Conservation (phyloP, 2,797 vertebrate genomes). For the Scolopax rusticola region DNA sequence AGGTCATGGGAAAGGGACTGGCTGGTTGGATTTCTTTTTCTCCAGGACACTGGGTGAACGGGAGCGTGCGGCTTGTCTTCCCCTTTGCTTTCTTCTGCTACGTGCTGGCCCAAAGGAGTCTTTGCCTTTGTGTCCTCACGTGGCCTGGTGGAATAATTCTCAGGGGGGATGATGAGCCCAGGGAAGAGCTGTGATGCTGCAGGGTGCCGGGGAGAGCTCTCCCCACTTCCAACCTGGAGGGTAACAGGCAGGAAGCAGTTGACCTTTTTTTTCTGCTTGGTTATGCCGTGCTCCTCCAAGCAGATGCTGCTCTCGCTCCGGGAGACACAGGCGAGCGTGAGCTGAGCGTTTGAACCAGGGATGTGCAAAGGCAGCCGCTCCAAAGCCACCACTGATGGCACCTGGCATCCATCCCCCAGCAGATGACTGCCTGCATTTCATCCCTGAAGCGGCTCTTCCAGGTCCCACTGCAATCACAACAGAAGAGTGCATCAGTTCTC, state of each 20-base stretch:
- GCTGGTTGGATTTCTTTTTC: background rate
- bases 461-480: background rate
- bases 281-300: background rate
- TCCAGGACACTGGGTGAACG: fast-evolving
- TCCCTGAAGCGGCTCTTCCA: fast-evolving
- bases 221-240: background rate
- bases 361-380: background rate
- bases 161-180: background rate
- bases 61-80: fast-evolving
- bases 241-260: background rate
- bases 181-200: fast-evolving
- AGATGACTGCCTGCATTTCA: background rate
- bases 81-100: background rate
- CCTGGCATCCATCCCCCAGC: background rate
- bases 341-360: background rate
- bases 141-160: background rate
- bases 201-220: background rate
- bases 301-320: background rate
- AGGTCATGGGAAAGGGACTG: background rate
- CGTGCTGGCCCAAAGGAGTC: background rate
- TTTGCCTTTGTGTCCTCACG: background rate
- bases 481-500: background rate
- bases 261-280: conserved; percentile 15
- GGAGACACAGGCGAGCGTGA: background rate
- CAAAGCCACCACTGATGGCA: fast-evolving